Conservation (phyloP, 1,140 invertebrate species). For the Eciton burchellii region DNA sequence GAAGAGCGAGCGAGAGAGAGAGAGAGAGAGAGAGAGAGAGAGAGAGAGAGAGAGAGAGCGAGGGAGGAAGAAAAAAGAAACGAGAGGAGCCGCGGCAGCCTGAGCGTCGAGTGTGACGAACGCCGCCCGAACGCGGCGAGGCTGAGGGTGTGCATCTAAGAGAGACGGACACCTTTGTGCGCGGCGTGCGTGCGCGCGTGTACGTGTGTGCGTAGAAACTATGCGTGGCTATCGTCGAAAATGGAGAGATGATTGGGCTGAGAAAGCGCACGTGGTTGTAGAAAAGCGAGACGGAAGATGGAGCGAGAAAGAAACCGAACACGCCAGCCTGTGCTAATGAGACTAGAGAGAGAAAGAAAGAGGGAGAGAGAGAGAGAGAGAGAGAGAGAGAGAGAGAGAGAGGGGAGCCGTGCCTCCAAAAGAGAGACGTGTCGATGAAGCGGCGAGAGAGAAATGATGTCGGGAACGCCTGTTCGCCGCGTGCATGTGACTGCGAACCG, state of each 20-base stretch:
- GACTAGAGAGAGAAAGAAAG: background rate
- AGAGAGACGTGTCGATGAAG: slow-evolving; percentile 11
- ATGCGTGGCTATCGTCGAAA: slow-evolving; percentile 11
- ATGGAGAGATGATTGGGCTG: slow-evolving; percentile 1
- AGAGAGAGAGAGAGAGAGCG: slow-evolving; percentile 26
- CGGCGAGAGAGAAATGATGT: background rate
- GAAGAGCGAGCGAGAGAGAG: slow-evolving; percentile 8
- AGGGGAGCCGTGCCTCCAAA: slow-evolving; percentile 12
- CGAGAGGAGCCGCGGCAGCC: background rate
- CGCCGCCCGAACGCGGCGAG: slow-evolving; percentile 28
- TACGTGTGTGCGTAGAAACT: background rate
- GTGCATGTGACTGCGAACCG: slow-evolving; percentile 10
- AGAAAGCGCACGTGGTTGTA: slow-evolving; percentile 49
- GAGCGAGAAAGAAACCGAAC: slow-evolving; percentile 39
- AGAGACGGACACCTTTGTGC: slow-evolving; percentile 29
- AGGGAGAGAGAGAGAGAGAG: background rate
- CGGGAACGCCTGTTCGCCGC: background rate
- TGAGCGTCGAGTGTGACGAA: slow-evolving; percentile 42
- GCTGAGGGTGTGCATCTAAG: slow-evolving; percentile 8
- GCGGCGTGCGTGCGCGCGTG: background rate
- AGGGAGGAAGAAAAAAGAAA: slow-evolving; percentile 12
- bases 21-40: no score
- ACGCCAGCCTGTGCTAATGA: slow-evolving; percentile 44
- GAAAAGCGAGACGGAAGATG: slow-evolving; percentile 52
- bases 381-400: slow-evolving; percentile 4